Evolutionary conservation across 2,888 invertebrate genomes (phyloP).

Genomic region (Himalopsyche tibetana): DNA sequence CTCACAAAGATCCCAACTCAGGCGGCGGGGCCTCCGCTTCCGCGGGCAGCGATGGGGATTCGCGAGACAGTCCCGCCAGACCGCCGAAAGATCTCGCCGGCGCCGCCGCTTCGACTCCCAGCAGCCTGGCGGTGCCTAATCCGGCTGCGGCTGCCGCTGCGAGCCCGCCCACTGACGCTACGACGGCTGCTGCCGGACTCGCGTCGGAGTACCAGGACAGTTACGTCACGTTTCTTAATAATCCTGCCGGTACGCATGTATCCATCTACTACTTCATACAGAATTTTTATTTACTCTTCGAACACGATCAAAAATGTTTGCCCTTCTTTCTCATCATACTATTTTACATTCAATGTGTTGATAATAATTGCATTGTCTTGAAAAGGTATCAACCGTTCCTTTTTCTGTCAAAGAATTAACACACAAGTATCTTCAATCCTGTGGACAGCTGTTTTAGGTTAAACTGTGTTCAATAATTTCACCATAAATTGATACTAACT

Average conservation of each 20-base stretch:
- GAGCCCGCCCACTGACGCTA: conserved; percentile 67
- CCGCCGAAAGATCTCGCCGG: conserved; percentile 70
- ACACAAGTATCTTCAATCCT: too few relatives aligned
- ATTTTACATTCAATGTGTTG: too few relatives aligned
- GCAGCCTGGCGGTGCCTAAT: conserved; percentile 72
- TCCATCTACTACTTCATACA: too few relatives aligned
- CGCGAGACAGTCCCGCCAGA: conserved; percentile 72
- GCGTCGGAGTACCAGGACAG: conserved; percentile 80
- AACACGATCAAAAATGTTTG: too few relatives aligned
- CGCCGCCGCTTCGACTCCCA: conserved; percentile 73
- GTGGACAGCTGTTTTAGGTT: too few relatives aligned
- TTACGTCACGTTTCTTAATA: conserved; percentile 79
- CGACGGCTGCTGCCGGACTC: background rate
- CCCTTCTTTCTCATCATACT: too few relatives aligned
- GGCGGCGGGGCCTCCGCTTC: conserved; percentile 44
- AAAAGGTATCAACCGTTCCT: too few relatives aligned
- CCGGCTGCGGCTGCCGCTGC: conserved; percentile 69
- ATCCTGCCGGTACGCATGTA: conserved; percentile 24
- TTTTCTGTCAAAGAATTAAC: too few relatives aligned
- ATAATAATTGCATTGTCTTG: too few relatives aligned
- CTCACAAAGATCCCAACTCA: conserved; percentile 82
- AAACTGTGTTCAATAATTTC: too few relatives aligned
- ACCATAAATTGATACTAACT: too few relatives aligned
- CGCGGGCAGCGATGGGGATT: conserved; percentile 72
- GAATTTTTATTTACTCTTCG: too few relatives aligned